These are phyloP conservation scores for Papilio polytes DNA, from an alignment of 1,140 invertebrate genomes.

Conservation along the genomic window DNA sequence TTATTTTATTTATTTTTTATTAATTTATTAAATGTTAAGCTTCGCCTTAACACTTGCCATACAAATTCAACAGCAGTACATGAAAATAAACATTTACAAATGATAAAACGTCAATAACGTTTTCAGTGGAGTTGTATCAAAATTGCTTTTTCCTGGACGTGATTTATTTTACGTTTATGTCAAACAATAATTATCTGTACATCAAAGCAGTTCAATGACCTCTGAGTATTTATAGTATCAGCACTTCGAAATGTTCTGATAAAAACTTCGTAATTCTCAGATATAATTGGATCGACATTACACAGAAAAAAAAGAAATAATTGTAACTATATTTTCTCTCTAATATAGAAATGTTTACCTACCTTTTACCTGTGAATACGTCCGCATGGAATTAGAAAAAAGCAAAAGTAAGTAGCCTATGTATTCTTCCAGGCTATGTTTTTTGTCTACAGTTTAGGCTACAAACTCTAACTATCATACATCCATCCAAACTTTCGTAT, in stretches of 20 bases:
- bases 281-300: too few relatives aligned
- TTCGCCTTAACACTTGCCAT: not conserved
- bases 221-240: not conserved
- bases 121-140: conserved; percentile 7
- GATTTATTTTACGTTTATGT: not conserved
- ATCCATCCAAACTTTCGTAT: too few relatives aligned
- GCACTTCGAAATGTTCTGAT: too few relatives aligned
- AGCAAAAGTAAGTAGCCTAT: too few relatives aligned
- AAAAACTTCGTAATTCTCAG: too few relatives aligned
- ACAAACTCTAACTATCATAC: too few relatives aligned
- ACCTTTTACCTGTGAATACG: too few relatives aligned
- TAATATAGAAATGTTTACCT: too few relatives aligned
- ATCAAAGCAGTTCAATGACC: not conserved
- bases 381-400: too few relatives aligned
- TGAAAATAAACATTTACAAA: conserved; percentile 17
- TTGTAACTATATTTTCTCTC: not conserved
- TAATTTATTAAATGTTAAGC: not conserved
- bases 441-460: too few relatives aligned
- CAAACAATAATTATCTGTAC: not conserved
- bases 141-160: not conserved
- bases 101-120: not conserved
- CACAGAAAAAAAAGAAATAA: too few relatives aligned
- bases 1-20: not conserved
- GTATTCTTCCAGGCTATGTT: too few relatives aligned
- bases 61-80: not conserved